Base-by-base conservation (phyloP, 2,797 vertebrate species). In the Artibeus jamaicensis region DNA sequence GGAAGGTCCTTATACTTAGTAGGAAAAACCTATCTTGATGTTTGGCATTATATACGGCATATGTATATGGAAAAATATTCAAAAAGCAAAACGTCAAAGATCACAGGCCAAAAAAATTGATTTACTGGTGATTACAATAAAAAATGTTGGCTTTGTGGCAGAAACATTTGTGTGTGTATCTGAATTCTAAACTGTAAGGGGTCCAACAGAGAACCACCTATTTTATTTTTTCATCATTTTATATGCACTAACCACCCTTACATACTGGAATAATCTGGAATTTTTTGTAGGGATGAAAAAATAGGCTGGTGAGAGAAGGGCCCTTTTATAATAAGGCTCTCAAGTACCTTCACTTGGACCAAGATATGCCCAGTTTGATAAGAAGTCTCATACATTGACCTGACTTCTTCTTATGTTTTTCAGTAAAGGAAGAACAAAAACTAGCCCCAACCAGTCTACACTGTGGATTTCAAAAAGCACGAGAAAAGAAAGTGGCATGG, bases 381-480 rank as follows among this genome's bases (percentile, higher is more conserved):
- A n/a, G 53, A 44, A 88, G 24, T 34, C 21, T 89, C 1, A 0
- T 16, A 11, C 4, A 24, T 82, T 98, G 79, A 98, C 95, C 79
- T 97, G 55, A 44, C 76, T 91, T 97, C 76, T 91, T 96, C 21
- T 97, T 97, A 93, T 97, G 84, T 98, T 96, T 98, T 97, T 62
- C 98, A 99, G 99, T 97, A 98, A 99, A 98, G 99, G 99, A 96
- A 98, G 98, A 98, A 99, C 99, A 96, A 99, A 99, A 99, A 99
- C 99, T 5, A 98, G 99, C 39, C 95, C 98, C 34, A 98, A 98
- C 96, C 99, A 99, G 92, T 99, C 99, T 55, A 99, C 99, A 48
- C 97, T 99, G 74, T 99, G 99, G 99, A 99, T 99, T 98, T 99
- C 99, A 96, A 99, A 99, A 97, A 98, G 98, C 2, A 98, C 98